Evolutionary conservation across 2,888 invertebrate genomes (phyloP).

Genomic region (Agrotis exclamationis): DNA sequence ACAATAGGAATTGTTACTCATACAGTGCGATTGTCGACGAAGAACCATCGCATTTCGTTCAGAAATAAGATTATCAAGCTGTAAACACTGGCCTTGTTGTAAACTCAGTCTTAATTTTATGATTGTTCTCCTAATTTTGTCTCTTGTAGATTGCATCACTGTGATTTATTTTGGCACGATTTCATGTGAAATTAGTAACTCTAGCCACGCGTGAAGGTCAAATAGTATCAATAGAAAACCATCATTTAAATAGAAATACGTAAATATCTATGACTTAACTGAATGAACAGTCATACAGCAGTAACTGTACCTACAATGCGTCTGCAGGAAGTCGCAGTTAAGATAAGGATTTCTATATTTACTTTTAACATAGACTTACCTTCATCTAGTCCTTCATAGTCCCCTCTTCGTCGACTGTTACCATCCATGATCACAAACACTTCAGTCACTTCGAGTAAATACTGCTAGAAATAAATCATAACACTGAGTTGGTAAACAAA

Average conservation of each 20-base stretch:
- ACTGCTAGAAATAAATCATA: slow-evolving; percentile 15
- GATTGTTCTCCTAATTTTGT: background rate
- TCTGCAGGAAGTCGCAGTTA: slow-evolving; percentile 14
- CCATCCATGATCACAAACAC: slow-evolving; percentile 59
- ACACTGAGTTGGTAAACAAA: slow-evolving; percentile 58
- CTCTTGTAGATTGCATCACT: background rate
- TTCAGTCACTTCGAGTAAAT: slow-evolving; percentile 16
- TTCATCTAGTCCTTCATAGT: slow-evolving; percentile 70
- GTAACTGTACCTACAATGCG: slow-evolving; percentile 12
- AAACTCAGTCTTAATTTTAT: background rate
- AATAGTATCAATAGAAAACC: background rate
- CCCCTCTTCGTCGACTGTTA: slow-evolving; percentile 49
- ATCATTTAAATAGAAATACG: background rate
- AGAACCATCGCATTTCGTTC: slow-evolving; percentile 9
- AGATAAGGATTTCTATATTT: slow-evolving; percentile 29
- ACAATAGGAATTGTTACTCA: slow-evolving; percentile 9
- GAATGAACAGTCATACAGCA: background rate
- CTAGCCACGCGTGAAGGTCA: slow-evolving; percentile 25
- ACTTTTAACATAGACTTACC: slow-evolving; percentile 51
- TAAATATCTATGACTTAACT: background rate
- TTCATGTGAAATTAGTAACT: slow-evolving; percentile 10
- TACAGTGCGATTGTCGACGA: background rate
- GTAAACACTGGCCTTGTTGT: background rate
- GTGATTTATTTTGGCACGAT: slow-evolving; percentile 6
- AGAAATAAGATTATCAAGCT: background rate